Conservation (phyloP, 2,888 invertebrate species). For the Drosophila cracens region DNA sequence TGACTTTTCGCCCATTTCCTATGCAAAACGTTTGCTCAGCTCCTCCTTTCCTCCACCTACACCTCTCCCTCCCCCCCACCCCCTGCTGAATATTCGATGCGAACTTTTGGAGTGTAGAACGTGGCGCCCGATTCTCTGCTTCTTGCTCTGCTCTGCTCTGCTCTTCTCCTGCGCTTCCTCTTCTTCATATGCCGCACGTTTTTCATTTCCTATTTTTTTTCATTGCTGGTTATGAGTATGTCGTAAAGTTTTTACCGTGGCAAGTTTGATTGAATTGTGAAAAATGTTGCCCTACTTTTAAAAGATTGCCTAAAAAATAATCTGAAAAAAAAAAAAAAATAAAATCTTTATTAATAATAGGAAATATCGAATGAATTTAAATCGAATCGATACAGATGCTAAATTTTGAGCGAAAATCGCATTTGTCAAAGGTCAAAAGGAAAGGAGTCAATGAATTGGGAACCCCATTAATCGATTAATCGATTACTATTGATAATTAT, state of each 20-base stretch:
- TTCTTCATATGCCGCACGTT: conserved; percentile 62
- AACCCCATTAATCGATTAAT: neutral
- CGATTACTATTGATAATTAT: neutral
- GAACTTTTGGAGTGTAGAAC: conserved; percentile 37
- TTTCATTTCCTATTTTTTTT: conserved; percentile 55
- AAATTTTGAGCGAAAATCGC: neutral
- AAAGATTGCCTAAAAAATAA: conserved; percentile 25
- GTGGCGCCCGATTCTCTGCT: conserved; percentile 41
- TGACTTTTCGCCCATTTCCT: conserved; percentile 70
- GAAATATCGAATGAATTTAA: conserved; percentile 7
- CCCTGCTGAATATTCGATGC: neutral
- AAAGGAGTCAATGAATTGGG: neutral
- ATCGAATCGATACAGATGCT: neutral
- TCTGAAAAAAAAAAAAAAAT: neutral
- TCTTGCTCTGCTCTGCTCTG: neutral
- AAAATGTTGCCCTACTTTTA: conserved; percentile 24
- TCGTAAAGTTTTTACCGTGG: conserved; percentile 62
- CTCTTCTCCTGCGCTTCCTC: conserved; percentile 6
- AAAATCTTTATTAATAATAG: neutral
- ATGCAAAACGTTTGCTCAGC: conserved; percentile 68
- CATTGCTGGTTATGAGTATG: conserved; percentile 52
- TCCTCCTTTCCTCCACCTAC: neutral
- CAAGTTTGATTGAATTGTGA: conserved; percentile 72
- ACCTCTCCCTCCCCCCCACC: too few relatives aligned
- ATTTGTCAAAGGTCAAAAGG: neutral